These are phyloP conservation scores for Fukomys damarensis DNA, from an alignment of 2,113 vertebrate species.

Conservation along the genomic window DNA sequence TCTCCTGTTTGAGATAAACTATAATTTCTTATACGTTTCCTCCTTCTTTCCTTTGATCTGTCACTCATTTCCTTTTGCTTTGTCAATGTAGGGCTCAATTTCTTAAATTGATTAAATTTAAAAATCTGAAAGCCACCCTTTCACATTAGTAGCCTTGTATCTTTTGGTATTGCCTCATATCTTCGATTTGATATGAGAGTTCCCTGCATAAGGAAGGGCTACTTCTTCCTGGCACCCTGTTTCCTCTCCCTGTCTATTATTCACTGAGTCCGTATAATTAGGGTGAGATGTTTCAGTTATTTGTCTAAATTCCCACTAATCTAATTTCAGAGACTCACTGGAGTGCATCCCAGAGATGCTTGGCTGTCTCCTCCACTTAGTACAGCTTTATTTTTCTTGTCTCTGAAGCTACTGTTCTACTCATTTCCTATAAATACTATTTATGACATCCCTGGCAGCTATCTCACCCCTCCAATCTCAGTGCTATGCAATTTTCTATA, in stretches of 20 bases:
- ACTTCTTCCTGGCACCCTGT: background rate
- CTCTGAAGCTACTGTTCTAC: conserved; percentile 10
- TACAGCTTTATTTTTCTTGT: background rate
- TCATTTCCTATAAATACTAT: conserved; percentile 56
- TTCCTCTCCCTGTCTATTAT: background rate
- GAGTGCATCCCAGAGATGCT: conserved; percentile 31
- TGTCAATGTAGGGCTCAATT: background rate
- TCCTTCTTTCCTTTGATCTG: background rate
- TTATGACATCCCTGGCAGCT: background rate
- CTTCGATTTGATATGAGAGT: background rate
- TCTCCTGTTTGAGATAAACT: background rate
- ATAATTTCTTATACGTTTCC: background rate
- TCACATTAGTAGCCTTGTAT: background rate
- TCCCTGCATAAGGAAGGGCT: background rate
- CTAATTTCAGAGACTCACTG: conserved; percentile 39
- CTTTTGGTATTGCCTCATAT: background rate
- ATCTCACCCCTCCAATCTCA: background rate
- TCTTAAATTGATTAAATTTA: background rate
- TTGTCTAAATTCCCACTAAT: conserved; percentile 56
- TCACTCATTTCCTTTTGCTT: background rate
- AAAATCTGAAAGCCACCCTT: background rate
- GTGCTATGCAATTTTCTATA: background rate
- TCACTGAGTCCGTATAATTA: background rate
- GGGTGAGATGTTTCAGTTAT: background rate
- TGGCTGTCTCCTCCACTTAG: conserved; percentile 36